Base-by-base conservation (phyloP, 2,888 invertebrate genomes). In the Diaphora mendica region DNA sequence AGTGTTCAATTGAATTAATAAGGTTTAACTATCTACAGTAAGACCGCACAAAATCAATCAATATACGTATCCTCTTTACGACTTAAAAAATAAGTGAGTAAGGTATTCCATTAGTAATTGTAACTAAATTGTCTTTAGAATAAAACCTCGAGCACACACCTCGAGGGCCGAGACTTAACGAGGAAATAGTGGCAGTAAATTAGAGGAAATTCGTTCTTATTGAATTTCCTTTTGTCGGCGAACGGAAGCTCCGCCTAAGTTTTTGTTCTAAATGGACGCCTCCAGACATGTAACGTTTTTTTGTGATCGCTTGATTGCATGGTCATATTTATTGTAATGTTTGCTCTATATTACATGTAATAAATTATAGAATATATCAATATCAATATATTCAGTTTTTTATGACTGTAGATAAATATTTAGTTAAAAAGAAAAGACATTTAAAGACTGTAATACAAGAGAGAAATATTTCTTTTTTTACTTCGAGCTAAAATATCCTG, bases 151-250 rank as follows among this genome's bases (percentile, higher is more conserved):
- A 88, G 86, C 89, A 87, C 89, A 92, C 92, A 93, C 92, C 93
- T 94, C 91, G 91, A 91, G 91, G 90, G 88, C 88, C 88, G 89
- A 91, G 90, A 89, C 93, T 91, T 94, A 95, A 95, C 95, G 94
- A 95, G 95, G 90, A 95, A 94, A 94, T 95, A 95, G 95, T 94
- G 93, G 91, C 89, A 92, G 94, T 95, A 95, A 95, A 95, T 95
- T 94, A 94, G 89, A 90, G 94, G 92, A 95, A 95, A 95, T 94
- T 94, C 93, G 90, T 91, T 92, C 94, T 95, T 95, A 95, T 95
- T 95, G 95, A 95, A 95, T 95, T 95, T 95, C 93, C 94, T 93
- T 92, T 92, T 90, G 91, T 92, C 91, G 91, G 91, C 82, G 86
- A 91, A 88, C 90, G 92, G 92, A 93, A 92, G 90, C 88, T 80